A percentile compares a stretch with the other conserved stretches of the same genome.
These are phyloP conservation scores for Trachelus stipa DNA, from an alignment of 2,888 invertebrate genomes.

Conservation along the genomic window DNA sequence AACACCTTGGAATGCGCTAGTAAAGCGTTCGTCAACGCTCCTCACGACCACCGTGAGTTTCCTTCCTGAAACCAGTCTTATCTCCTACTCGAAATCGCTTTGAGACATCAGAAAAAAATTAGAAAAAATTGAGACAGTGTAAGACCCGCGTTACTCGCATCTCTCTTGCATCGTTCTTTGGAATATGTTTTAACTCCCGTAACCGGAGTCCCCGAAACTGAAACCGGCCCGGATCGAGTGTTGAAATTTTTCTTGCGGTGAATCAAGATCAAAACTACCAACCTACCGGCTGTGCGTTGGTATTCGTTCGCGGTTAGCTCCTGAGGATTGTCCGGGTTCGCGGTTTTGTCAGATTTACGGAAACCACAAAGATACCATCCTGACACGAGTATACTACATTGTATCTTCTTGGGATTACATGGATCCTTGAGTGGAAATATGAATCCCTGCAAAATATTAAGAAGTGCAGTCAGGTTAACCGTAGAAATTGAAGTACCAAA, in stretches of 20 bases:
- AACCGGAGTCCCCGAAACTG: background rate
- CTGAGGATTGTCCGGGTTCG: background rate
- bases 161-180: background rate
- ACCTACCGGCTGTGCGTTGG: background rate
- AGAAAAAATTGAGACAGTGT: background rate
- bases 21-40: conserved; percentile 55
- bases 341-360: background rate
- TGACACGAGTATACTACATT: background rate
- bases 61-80: background rate
- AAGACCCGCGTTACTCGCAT: background rate
- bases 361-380: background rate
- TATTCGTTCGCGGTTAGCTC: background rate
- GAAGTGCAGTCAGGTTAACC: background rate
- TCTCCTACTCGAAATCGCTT: background rate
- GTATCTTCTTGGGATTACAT: background rate
- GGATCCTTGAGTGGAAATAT: background rate
- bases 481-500: background rate
- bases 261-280: background rate
- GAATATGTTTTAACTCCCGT: background rate
- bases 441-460: background rate
- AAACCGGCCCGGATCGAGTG: background rate
- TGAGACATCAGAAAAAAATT: background rate
- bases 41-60: conserved; percentile 58
- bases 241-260: background rate
- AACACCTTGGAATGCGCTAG: conserved; percentile 56